Evolutionary conservation across 2,797 vertebrate genomes (phyloP).

Genomic region (Pagetopsis macropterus): DNA sequence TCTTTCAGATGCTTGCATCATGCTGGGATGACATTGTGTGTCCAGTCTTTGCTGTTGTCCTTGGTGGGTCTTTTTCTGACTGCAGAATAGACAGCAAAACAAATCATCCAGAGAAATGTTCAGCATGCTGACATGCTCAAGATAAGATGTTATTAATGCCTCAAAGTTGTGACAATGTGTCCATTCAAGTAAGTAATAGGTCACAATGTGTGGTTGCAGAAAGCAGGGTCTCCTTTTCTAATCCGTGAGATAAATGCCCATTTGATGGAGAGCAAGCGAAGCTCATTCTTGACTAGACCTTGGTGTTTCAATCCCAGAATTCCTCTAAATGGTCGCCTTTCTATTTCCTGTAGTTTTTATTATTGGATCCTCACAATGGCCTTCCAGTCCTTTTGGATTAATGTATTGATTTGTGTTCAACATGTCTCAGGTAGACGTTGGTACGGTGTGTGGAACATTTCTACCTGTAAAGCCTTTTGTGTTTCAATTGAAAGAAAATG

Average conservation of each 20-base stretch:
- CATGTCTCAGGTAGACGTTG: constrained; percentile 8
- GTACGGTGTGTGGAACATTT: constrained; percentile 17
- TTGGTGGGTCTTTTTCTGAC: constrained; percentile 38
- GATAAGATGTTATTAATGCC: background rate
- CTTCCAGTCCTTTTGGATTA: constrained; percentile 37
- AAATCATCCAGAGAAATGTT: constrained; percentile 11
- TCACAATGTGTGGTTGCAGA: background rate
- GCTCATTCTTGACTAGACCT: constrained; percentile 8
- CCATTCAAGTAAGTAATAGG: background rate
- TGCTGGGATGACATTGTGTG: constrained; percentile 60
- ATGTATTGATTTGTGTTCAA: constrained; percentile 60
- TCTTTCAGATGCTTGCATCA: constrained; percentile 78
- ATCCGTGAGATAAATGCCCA: constrained; percentile 19
- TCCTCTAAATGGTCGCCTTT: constrained; percentile 45
- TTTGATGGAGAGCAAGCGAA: constrained; percentile 31
- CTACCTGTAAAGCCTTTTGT: constrained; percentile 38
- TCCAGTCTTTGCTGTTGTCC: constrained; percentile 45
- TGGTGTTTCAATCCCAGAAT: constrained; percentile 26
- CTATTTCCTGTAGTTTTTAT: constrained; percentile 31
- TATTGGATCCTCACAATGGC: constrained; percentile 23
- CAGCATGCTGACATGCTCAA: background rate
- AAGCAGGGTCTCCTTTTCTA: background rate
- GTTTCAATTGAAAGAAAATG: constrained; percentile 28
- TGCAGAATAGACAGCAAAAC: constrained; percentile 34
- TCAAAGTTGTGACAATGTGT: background rate